Conservation (phyloP, 1,140 invertebrate genomes). For the Penaeus vannamei region DNA sequence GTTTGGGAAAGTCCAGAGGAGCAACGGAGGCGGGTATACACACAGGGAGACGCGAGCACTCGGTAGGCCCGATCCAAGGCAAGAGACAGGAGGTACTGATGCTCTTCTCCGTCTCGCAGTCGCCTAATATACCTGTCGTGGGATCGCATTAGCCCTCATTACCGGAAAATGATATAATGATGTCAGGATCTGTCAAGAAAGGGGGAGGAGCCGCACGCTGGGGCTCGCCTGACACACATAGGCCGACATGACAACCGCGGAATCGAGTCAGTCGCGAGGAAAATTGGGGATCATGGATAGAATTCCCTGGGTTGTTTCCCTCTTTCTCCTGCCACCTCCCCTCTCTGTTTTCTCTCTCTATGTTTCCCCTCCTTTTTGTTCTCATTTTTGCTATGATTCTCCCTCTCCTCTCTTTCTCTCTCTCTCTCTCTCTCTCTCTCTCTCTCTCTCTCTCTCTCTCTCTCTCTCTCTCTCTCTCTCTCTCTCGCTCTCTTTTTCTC, state of each 20-base stretch:
- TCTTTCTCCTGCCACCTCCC: background rate
- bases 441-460: constrained; percentile 21
- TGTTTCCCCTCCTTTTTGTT: background rate
- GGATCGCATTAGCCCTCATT: no score
- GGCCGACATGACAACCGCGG: background rate
- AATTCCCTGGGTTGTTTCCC: background rate
- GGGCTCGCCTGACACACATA: background rate
- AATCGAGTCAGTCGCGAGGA: background rate
- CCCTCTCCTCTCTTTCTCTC: background rate
- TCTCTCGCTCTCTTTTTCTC: background rate
- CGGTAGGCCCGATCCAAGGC: no score
- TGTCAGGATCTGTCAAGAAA: no score
- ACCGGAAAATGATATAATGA: no score
- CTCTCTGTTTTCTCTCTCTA: background rate
- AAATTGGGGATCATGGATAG: background rate
- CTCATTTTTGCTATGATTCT: background rate
- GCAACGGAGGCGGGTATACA: no score
- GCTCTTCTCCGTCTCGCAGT: no score
- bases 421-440: background rate
- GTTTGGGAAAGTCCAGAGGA: no score
- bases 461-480: background rate
- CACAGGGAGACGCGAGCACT: no score
- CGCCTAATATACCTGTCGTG: no score
- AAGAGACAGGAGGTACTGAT: no score
- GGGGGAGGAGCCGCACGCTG: no score